Base-by-base conservation (phyloP, 1,140 invertebrate species). In the Psix sp. region DNA sequence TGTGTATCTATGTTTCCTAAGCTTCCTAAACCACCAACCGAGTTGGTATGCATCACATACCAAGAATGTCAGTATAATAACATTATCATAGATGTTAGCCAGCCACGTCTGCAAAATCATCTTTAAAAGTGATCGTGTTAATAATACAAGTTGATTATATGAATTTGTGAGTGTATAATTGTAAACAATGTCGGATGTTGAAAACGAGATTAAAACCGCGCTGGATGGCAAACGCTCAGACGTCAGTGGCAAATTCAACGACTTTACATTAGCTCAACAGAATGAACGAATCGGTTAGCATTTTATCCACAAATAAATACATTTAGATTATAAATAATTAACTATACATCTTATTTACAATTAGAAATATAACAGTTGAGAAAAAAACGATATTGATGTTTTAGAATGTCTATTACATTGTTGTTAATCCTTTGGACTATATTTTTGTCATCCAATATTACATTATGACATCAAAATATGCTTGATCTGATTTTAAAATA, bases 251-350 rank as follows among this genome's bases (percentile, higher is more conserved):
- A 62, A 67, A 66, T 74, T 56, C 31, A 62, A 59, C 13, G 71
- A 74, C 31, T 74, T 74, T 17, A 56, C 71, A 11, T 48, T 74
- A 4, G 56, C 42, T 0, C 54, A 62, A 31, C 71, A 74, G 51
- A 74, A 74, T 51, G 62, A 66, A n/a, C 29, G 40, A 29, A 66
- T 74, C 1, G 60, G 70, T 74, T 6, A 9, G 36, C 43, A 31
- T 42, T 57, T 68, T 57, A 7, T 59, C 51, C 54, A 39, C 10
- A 31, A 43, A 16, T 14, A 29, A 29, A 3, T 7, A 2, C n/a
- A 10, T 7, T 29, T n/a, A 29, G n/a, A 29, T 10, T n/a, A 29
- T 1, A 10, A 1, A 7, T 2, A 29, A 9, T 5, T 7, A 29
- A 29, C 26, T 29, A n/a, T 29, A 7, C 7, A 29, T 10, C 7